Evolutionary conservation across 2,888 invertebrate genomes (phyloP).

Genomic region (Heteromyza rotundicornis): DNA sequence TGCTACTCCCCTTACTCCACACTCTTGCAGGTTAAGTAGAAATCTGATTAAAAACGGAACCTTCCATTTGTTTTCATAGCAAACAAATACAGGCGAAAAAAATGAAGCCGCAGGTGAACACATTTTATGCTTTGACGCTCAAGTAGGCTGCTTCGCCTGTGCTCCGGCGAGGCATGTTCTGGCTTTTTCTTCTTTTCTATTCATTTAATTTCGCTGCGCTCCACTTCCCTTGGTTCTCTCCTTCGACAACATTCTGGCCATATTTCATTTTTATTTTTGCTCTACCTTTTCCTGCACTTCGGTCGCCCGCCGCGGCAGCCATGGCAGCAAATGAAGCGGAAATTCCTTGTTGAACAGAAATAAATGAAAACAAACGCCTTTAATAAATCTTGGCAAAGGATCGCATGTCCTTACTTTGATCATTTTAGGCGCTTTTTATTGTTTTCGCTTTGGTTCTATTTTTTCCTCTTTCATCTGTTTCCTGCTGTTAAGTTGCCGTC

Average conservation of each 20-base stretch:
- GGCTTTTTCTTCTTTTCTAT: no score
- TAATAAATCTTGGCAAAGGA: background rate
- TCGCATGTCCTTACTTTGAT: background rate
- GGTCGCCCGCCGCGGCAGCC: background rate
- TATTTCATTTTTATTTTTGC: conserved; percentile 35
- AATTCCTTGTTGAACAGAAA: conserved; percentile 32
- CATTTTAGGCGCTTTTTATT: background rate
- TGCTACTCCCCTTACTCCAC: no score
- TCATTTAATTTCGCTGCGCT: no score
- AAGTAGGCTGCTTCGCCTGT: conserved; percentile 1
- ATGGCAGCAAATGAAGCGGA: conserved; percentile 47
- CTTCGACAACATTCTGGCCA: conserved; percentile 40
- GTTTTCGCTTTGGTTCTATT: background rate
- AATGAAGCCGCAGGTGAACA: conserved; percentile 48
- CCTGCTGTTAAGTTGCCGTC: conserved; percentile 1
- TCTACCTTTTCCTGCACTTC: background rate
- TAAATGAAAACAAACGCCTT: conserved; percentile 2
- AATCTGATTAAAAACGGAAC: background rate
- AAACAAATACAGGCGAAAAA: background rate
- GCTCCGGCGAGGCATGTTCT: background rate
- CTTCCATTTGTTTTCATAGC: background rate
- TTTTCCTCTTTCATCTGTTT: background rate
- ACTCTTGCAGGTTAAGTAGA: no score
- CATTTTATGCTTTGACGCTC: conserved; percentile 50
- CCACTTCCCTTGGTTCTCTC: no score